Base-by-base conservation (phyloP, 2,113 vertebrate genomes). In the Anolis carolinensis region DNA sequence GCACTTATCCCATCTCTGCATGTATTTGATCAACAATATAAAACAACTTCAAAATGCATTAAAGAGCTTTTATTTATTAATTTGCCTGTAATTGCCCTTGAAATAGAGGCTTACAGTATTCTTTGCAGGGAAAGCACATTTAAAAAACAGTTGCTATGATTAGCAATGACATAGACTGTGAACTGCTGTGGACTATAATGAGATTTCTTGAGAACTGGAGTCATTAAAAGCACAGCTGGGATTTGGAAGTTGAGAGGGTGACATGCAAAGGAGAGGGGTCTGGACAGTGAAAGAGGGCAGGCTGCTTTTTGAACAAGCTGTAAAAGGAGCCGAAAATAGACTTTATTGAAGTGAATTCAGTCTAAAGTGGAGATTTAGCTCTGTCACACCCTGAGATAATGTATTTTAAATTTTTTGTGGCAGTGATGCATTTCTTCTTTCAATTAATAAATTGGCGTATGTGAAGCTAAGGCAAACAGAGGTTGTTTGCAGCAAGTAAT, bases 1-100 rank as follows among this genome's bases (percentile, higher is more conserved):
- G 23, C 13, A 27, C 27, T 13, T 30, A 8, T 21, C 25, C 30
- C 25, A 73, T 21, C 55, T 39, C 25, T 75, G 39, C 65, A 44
- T 75, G 76, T 84, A 73, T 13, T 30, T 50, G 48, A 76, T 67
- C 39, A 23, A 18, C 27, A 84, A 32, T 39, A 76, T 18, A 25
- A 30, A 82, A 23, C n/a, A n/a, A 74, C 48, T 55, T 27, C 68
- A 82, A 55, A 82, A 63, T 30, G 75, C 74, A 84, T 55, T 59
- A 13, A 63, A 84, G 39, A 18, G 59, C 25, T 27, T 74, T 75
- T 84, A 48, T 75, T 84, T 84, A 75, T 84, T 84, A 84, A 84
- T 84, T 84, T 72, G 72, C 18, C 30, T 76, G 18, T 84, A 75
- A 84, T 76, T 44, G 59, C 55, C 73, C 71, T 65, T 65, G 82